These are phyloP conservation scores for Pelecanoides urinatrix DNA, from an alignment of 2,113 vertebrate species.

Conservation along the genomic window DNA sequence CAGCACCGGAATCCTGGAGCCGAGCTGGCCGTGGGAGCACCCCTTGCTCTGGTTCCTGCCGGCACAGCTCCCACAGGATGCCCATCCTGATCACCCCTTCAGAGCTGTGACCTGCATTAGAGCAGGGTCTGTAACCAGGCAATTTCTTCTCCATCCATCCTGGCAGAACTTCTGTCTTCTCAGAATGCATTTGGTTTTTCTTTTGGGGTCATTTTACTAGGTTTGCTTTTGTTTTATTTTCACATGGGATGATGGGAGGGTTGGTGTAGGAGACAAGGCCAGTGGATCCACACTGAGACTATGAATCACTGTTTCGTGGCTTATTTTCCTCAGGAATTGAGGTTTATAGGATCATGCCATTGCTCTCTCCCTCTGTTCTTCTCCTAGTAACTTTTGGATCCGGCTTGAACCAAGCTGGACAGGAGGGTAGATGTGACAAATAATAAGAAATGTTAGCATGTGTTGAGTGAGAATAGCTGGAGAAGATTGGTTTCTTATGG, in stretches of 20 bases:
- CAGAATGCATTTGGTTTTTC: background rate
- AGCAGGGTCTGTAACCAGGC: background rate
- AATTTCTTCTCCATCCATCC: background rate
- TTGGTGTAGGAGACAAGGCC: background rate
- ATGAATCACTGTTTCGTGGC: background rate
- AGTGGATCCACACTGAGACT: background rate
- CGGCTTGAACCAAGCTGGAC: background rate
- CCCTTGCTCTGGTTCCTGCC: background rate
- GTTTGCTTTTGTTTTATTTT: background rate
- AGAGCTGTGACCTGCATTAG: background rate
- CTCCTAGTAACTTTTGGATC: background rate
- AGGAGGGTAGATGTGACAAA: background rate
- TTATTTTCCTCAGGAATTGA: background rate
- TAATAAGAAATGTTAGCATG: background rate
- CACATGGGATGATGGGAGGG: background rate
- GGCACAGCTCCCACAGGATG: background rate
- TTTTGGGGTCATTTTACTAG: background rate
- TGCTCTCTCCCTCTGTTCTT: background rate
- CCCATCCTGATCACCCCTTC: background rate
- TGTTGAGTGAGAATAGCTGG: background rate
- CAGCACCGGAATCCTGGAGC: background rate
- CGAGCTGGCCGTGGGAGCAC: background rate
- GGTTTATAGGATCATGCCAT: background rate
- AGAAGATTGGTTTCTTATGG: background rate
- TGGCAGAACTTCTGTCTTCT: background rate